A percentile compares a stretch with the other conserved stretches of the same genome.
These are phyloP conservation scores for Eulemur macaco DNA, from an alignment of 2,113 vertebrate species.

Conservation along the genomic window DNA sequence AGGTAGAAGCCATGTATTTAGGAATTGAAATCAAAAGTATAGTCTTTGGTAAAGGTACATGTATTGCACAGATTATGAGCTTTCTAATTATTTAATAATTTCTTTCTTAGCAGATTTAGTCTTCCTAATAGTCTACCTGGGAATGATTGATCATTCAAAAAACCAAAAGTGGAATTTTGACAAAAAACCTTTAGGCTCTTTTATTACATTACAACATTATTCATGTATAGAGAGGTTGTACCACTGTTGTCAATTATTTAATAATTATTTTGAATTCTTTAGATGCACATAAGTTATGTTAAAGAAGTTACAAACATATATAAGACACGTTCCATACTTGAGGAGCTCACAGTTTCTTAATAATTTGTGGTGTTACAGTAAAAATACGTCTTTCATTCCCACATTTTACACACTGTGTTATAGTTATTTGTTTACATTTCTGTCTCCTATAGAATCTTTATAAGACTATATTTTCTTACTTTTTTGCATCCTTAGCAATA, in stretches of 20 bases:
- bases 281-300: background rate
- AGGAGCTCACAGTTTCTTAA: background rate
- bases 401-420: background rate
- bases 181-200: background rate
- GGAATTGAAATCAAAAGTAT: background rate
- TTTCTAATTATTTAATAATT: background rate
- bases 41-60: background rate
- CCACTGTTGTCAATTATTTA: background rate
- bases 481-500: background rate
- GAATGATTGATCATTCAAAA: background rate
- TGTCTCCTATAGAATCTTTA: background rate
- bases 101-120: background rate
- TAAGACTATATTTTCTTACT: background rate
- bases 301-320: background rate
- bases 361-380: background rate
- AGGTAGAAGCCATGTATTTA: background rate
- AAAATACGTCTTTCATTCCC: background rate
- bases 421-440: background rate
- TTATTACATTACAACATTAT: background rate
- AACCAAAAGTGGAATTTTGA: background rate
- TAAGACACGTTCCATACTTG: background rate
- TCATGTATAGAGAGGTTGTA: background rate
- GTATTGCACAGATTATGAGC: background rate
- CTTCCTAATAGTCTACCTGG: background rate
- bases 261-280: background rate